phyloP scores from a whole-genome alignment of 2,113 vertebrate species.

The Emydocephalus ijimae region DNA sequence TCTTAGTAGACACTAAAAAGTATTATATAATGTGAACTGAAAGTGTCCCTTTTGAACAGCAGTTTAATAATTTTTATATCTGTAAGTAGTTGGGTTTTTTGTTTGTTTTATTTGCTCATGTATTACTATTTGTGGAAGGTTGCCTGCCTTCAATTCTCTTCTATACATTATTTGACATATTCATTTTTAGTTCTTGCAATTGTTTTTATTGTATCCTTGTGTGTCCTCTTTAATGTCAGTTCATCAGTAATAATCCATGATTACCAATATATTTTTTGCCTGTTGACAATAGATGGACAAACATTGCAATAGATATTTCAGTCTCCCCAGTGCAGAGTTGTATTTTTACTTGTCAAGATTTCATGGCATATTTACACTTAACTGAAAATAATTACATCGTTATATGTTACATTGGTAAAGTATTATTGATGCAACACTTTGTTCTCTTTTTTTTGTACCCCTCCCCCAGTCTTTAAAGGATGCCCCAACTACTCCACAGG shows the following conservation, averaged over 20 bases:
- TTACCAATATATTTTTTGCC: slow-evolving; percentile 23
- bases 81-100: slow-evolving; percentile 72
- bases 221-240: slow-evolving; percentile 57
- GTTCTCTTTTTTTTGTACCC: neutral
- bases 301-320: neutral
- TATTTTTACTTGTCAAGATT: slow-evolving; percentile 50
- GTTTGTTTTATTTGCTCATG: slow-evolving; percentile 66
- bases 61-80: slow-evolving; percentile 77
- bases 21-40: slow-evolving; percentile 78
- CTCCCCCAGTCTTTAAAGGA: neutral
- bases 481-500: neutral
- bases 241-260: neutral
- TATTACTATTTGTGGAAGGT: slow-evolving; percentile 71
- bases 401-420: neutral
- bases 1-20: slow-evolving; percentile 90
- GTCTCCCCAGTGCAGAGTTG: slow-evolving; percentile 27
- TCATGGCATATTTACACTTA: neutral
- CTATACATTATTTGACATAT: slow-evolving; percentile 61
- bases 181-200: slow-evolving; percentile 61
- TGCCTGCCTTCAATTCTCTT: slow-evolving; percentile 61
- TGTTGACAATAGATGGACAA: neutral
- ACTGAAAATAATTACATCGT: neutral
- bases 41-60: slow-evolving; percentile 75
- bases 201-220: slow-evolving; percentile 54
- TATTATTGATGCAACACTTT: neutral